Base-by-base conservation (phyloP, 1,140 invertebrate genomes). In the Pinna nobilis region DNA sequence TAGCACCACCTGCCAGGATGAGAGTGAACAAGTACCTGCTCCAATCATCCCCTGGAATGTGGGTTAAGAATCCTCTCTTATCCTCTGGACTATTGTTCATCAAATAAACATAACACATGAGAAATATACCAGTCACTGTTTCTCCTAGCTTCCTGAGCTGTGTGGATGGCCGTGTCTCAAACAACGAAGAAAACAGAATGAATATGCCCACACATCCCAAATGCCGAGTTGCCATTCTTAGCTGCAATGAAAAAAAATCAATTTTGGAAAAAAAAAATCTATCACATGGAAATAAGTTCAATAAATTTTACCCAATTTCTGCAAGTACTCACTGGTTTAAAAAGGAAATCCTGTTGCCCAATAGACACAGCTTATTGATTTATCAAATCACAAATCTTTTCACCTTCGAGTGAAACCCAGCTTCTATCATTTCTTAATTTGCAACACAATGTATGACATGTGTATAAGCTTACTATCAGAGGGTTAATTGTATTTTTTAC, bases 171-270 rank as follows among this genome's bases (percentile, higher is more conserved):
- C 57, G 20, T 18, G 60, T 61, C 41, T 77, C 77, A 28, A 70
- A 35, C 7, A 85, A 47, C 65, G 74, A 75, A 9, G 79, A 81
- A 49, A 81, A 77, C 25, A 85, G 47, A 4, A 84, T 20, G 39
- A 81, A 84, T 1, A 81, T 72, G 1, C 84, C 85, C 15, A 78
- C 60, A 74, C 77, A 80, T 18, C 81, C 83, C 47, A 81, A 32
- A 51, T 80, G 79, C 37, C 78, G 53, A n/a, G 59, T 44, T 9
- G 70, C 64, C 68, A 84, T 79, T 32, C 74, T 60, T 3, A 79
- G 65, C 83, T 83, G 67, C 20, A 77, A 63, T 44, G 50, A 53
- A 28, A 68, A 57, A 64, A 33, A 44, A 53, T 33, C 39, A 44
- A 11, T 11, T 44, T 11, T 44, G 39, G 39, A 9, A 44, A n/a